Evolutionary conservation across 2,113 vertebrate genomes (phyloP).

Genomic region (Suricata suricatta): DNA sequence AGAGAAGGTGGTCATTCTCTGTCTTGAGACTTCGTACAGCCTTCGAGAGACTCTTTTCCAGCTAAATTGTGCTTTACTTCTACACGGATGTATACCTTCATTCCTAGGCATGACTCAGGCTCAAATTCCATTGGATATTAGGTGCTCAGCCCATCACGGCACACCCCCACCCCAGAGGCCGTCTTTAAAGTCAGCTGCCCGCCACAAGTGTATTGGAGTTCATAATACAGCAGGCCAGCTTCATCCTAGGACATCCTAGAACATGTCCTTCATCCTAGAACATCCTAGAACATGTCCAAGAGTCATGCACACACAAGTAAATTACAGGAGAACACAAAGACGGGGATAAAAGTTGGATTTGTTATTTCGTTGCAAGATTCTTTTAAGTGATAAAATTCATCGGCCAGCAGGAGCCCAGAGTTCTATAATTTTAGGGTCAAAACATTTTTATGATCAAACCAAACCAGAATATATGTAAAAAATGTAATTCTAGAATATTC

Average conservation of each 20-base stretch:
- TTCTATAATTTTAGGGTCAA: conserved; percentile 16
- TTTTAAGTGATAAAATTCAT: background rate
- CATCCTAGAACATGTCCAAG: background rate
- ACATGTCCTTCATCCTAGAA: background rate
- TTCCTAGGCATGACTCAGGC: background rate
- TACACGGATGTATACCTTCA: background rate
- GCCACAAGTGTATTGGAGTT: background rate
- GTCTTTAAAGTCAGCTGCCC: background rate
- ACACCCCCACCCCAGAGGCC: background rate
- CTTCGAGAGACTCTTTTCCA: background rate
- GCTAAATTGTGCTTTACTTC: background rate
- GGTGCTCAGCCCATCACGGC: background rate
- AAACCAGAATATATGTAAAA: background rate
- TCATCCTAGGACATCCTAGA: background rate
- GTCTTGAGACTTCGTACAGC: background rate
- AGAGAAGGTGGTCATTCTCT: background rate
- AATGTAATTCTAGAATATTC: background rate
- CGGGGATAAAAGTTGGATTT: background rate
- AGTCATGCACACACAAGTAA: background rate
- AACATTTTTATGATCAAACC: background rate
- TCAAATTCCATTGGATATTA: background rate
- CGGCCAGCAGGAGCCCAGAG: background rate
- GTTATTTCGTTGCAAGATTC: background rate
- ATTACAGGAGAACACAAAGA: background rate
- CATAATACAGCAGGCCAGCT: background rate